Percentiles rank a stretch among this genome's conserved stretches.
Evolutionary conservation across 1,140 invertebrate genomes (phyloP).

Genomic region (Nebria ingens): DNA sequence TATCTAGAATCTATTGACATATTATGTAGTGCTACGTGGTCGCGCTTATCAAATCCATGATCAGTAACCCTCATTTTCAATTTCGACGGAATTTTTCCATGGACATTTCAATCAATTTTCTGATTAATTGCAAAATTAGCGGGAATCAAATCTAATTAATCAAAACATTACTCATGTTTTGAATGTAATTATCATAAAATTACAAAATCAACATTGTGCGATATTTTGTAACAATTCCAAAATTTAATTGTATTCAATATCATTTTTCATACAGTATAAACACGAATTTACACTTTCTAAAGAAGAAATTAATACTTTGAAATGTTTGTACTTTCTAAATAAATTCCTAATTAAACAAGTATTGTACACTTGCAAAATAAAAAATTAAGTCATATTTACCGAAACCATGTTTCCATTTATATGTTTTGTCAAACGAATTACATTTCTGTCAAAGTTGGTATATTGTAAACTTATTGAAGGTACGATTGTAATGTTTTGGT

Average conservation of each 20-base stretch:
- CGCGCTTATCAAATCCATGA: too few species aligned
- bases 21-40: too few species aligned
- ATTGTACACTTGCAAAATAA: slow-evolving; percentile 4
- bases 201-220: neutral
- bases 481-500: neutral
- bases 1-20: too few species aligned
- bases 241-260: neutral
- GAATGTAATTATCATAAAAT: too few species aligned
- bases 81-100: too few species aligned
- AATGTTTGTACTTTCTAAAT: slow-evolving; percentile 3
- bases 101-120: too few species aligned
- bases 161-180: too few species aligned
- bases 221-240: neutral
- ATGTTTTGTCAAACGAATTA: slow-evolving; percentile 13
- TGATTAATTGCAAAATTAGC: too few species aligned
- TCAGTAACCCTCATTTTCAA: too few species aligned
- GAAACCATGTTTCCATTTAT: slow-evolving; percentile 11
- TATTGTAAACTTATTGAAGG: neutral
- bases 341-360: slow-evolving; percentile 1
- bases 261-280: neutral
- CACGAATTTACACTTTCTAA: slow-evolving; percentile 4
- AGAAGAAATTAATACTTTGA: neutral
- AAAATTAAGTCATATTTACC: slow-evolving; percentile 1
- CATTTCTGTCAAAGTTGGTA: slow-evolving; percentile 1
- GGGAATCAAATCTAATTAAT: too few species aligned